A percentile compares a stretch with the other conserved stretches of the same genome.
Conservation (phyloP, 2,888 invertebrate species). For the Bugula neritina region DNA sequence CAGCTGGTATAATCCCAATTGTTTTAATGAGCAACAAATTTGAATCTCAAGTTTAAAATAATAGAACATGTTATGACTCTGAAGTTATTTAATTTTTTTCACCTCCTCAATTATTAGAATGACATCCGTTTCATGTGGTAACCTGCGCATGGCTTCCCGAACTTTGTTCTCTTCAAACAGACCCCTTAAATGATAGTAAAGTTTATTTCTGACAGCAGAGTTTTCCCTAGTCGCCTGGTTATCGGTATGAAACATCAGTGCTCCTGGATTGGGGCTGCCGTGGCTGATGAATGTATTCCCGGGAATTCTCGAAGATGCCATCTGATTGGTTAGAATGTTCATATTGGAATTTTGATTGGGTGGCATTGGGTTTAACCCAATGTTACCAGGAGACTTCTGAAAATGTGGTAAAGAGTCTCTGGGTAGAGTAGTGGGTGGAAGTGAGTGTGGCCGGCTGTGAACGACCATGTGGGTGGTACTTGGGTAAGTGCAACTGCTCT, state of each 20-base stretch:
- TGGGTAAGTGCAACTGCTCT: neutral
- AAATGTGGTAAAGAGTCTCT: too few species aligned
- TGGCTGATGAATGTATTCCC: neutral
- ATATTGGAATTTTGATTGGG: neutral
- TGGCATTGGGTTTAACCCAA: neutral
- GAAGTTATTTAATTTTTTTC: neutral
- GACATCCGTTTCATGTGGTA: slow-evolving; percentile 82
- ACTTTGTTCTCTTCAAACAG: slow-evolving; percentile 88
- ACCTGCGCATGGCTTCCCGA: slow-evolving; percentile 75
- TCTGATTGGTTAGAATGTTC: neutral
- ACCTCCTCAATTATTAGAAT: slow-evolving; percentile 53
- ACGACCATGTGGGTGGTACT: neutral
- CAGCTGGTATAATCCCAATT: too few species aligned
- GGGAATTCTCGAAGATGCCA: neutral
- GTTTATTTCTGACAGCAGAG: slow-evolving; percentile 65
- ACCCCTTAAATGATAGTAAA: slow-evolving; percentile 82
- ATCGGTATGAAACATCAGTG: neutral
- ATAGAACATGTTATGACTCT: too few species aligned
- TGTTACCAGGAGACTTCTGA: too few species aligned
- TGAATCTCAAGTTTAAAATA: too few species aligned
- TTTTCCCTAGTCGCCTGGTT: neutral
- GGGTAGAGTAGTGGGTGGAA: neutral
- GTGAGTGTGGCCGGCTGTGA: neutral
- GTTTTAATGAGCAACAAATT: too few species aligned
- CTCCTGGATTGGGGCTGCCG: neutral